Conservation (phyloP, 1,140 invertebrate genomes). For the Drosophila busckii region DNA sequence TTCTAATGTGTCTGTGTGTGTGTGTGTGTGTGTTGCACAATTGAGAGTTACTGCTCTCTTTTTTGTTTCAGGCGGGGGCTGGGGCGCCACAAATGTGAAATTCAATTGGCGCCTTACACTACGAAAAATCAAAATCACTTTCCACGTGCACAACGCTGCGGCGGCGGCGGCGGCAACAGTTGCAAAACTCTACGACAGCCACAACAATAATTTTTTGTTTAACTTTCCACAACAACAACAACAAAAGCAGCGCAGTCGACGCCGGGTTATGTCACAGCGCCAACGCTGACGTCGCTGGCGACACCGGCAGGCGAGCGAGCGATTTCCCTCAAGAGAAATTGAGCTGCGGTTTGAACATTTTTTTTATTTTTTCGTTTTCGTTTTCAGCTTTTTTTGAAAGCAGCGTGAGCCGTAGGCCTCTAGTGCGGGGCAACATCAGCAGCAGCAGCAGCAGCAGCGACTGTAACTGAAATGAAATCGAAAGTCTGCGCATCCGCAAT, state of each 20-base stretch:
- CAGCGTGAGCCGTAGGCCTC: conserved; percentile 51
- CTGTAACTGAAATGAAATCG: conserved; percentile 56
- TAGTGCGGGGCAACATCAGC: conserved; percentile 20
- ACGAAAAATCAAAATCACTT: conserved; percentile 48
- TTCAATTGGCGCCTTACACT: conserved; percentile 38
- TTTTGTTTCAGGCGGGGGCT: conserved; percentile 23
- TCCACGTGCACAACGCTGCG: conserved; percentile 58
- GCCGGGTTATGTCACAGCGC: conserved; percentile 59
- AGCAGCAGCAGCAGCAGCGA: conserved; percentile 14
- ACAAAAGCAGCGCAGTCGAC: conserved; percentile 13
- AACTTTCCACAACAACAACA: conserved; percentile 58
- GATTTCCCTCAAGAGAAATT: conserved; percentile 74
- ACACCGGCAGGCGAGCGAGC: conserved; percentile 41
- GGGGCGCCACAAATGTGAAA: conserved; percentile 53
- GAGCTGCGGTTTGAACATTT: conserved; percentile 46
- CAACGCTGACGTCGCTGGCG: conserved; percentile 10
- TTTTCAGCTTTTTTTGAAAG: conserved; percentile 60
- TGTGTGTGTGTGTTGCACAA: conserved; percentile 52
- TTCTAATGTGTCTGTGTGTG: conserved; percentile 15
- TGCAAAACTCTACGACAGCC: conserved; percentile 59
- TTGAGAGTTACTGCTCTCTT: conserved; percentile 16
- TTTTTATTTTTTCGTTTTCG: conserved; percentile 19
- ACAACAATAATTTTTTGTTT: conserved; percentile 61
- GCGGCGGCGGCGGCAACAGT: conserved; percentile 41
- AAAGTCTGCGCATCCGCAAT: conserved; percentile 75